Conservation (phyloP, 2,888 invertebrate species). For the Desoria tigrina region DNA sequence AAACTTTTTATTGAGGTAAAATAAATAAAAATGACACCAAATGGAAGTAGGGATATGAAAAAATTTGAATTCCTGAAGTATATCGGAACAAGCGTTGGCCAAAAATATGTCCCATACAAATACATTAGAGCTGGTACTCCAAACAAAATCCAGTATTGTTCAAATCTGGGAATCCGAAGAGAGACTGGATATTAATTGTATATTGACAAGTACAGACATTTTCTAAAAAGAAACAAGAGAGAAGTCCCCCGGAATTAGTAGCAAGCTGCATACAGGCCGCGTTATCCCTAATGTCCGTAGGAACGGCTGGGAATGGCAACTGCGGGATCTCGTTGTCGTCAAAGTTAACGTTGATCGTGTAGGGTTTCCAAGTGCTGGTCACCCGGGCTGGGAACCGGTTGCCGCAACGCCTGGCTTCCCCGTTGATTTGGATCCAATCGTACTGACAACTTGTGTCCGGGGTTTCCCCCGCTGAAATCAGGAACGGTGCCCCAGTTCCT, state of each 20-base stretch:
- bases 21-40: too few relatives aligned
- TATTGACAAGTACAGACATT: conserved; percentile 1
- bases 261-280: neutral
- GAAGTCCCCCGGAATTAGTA: neutral
- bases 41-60: too few relatives aligned
- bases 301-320: conserved; percentile 1
- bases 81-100: too few relatives aligned
- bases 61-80: too few relatives aligned
- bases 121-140: conserved; percentile 10
- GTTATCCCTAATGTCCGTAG: neutral
- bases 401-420: conserved; percentile 18
- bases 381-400: neutral
- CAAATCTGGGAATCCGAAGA: conserved; percentile 11
- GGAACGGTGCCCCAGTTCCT: conserved; percentile 11
- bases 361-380: conserved; percentile 28
- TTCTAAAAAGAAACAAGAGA: too few relatives aligned
- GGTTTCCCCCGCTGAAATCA: conserved; percentile 19
- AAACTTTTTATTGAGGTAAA: too few relatives aligned
- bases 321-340: conserved; percentile 20
- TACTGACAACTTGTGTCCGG: conserved; percentile 10
- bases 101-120: too few relatives aligned
- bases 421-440: conserved; percentile 38
- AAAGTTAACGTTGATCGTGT: conserved; percentile 30
- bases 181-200: neutral
- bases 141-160: conserved; percentile 35